Conservation (phyloP, 2,888 invertebrate genomes). For the Notodonta dromedarius region DNA sequence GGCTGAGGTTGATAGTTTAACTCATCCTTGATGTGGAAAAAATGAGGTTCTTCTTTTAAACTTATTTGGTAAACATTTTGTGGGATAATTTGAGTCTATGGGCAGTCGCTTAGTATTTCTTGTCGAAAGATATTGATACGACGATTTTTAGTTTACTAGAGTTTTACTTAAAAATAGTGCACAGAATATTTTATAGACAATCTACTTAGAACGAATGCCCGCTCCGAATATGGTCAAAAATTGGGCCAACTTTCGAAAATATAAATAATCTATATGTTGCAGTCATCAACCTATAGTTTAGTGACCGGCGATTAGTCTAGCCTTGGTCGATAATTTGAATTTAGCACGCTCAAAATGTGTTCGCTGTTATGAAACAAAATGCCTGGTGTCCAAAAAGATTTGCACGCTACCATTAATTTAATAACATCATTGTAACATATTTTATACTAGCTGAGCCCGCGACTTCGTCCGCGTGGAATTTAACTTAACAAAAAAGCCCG, state of each 20-base stretch:
- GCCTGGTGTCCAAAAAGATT: slow-evolving; percentile 9
- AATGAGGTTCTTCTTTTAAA: neutral
- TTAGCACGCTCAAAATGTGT: neutral
- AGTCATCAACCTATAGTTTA: neutral
- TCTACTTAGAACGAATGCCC: too few relatives aligned
- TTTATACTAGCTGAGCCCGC: too few relatives aligned
- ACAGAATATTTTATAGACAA: too few relatives aligned
- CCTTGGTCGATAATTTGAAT: slow-evolving; percentile 4
- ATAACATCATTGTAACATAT: too few relatives aligned
- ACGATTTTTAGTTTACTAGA: too few relatives aligned
- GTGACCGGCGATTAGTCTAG: neutral
- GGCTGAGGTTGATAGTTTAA: neutral
- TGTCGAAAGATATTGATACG: too few relatives aligned
- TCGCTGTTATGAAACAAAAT: slow-evolving; percentile 2
- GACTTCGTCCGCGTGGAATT: too few relatives aligned
- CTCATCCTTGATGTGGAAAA: neutral
- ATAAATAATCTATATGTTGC: neutral
- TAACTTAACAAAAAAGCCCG: too few relatives aligned
- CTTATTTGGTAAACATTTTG: neutral
- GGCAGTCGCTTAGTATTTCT: too few relatives aligned
- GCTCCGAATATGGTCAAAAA: too few relatives aligned
- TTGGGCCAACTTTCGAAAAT: neutral
- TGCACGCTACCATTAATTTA: slow-evolving; percentile 1
- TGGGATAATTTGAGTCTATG: neutral
- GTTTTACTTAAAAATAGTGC: too few relatives aligned